These are phyloP conservation scores for Scaptomyza pallida DNA, from an alignment of 1,140 invertebrate genomes.

Conservation along the genomic window DNA sequence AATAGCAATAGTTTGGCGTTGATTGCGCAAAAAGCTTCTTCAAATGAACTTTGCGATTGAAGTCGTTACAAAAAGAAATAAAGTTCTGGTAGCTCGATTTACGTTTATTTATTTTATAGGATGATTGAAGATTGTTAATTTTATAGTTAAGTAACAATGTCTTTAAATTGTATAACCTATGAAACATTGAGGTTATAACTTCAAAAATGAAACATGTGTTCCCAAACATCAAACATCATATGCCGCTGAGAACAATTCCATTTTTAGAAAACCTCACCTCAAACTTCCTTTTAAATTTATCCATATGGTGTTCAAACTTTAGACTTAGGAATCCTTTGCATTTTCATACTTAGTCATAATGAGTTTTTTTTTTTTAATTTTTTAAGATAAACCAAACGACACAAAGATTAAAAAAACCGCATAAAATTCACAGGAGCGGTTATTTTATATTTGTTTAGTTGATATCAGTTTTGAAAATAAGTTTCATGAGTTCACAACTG, in stretches of 20 bases:
- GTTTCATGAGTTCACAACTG: background rate
- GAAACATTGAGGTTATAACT: no score
- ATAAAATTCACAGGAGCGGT: background rate
- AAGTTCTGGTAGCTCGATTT: background rate
- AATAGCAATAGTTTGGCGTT: slow-evolving; percentile 10
- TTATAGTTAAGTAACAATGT: no score
- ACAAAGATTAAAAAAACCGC: background rate
- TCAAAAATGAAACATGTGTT: no score
- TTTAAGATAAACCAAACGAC: background rate
- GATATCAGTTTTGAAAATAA: background rate
- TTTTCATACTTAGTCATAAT: no score
- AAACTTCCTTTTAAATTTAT: no score
- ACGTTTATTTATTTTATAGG: background rate
- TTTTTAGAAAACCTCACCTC: no score
- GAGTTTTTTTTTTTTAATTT: background rate
- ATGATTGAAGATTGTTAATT: background rate
- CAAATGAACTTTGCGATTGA: slow-evolving; percentile 1
- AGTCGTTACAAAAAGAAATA: background rate
- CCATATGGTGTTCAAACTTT: no score
- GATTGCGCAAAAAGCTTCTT: slow-evolving; percentile 26
- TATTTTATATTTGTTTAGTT: background rate
- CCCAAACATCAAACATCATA: no score
- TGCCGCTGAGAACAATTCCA: no score
- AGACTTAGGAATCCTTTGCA: no score
- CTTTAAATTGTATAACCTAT: no score